Percentiles rank a stretch among this genome's conserved stretches.
These are phyloP conservation scores for Anarsia innoxiella DNA, from an alignment of 2,888 invertebrate species.

Conservation along the genomic window DNA sequence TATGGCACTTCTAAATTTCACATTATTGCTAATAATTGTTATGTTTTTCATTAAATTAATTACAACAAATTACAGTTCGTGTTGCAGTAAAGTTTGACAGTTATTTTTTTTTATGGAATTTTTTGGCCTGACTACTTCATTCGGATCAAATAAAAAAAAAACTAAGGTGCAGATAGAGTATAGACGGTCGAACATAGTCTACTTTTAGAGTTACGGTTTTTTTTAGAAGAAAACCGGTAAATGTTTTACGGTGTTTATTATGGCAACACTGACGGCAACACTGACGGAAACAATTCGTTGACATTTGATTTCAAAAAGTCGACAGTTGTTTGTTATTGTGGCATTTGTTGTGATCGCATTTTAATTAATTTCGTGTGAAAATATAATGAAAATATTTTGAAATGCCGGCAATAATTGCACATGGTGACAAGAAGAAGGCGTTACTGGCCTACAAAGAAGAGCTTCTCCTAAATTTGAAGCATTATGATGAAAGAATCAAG, in stretches of 20 bases:
- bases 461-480: background rate
- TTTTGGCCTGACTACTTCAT: too few relatives aligned
- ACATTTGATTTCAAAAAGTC: background rate
- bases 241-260: too few relatives aligned
- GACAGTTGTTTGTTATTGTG: background rate
- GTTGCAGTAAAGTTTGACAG: background rate
- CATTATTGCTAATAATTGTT: conserved; percentile 1
- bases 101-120: too few relatives aligned
- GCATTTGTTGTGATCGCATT: background rate
- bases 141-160: too few relatives aligned
- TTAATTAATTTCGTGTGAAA: too few relatives aligned
- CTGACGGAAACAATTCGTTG: background rate
- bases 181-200: too few relatives aligned
- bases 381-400: background rate
- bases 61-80: background rate
- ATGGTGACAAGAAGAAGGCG: background rate
- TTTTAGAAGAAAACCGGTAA: too few relatives aligned
- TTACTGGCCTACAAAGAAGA: background rate
- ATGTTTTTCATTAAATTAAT: background rate
- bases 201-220: too few relatives aligned
- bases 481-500: background rate
- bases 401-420: background rate
- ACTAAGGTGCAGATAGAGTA: too few relatives aligned
- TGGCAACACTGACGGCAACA: background rate
- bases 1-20: background rate